Evolutionary conservation across 2,888 invertebrate genomes (phyloP).

Genomic region (Cartodere bifasciata): DNA sequence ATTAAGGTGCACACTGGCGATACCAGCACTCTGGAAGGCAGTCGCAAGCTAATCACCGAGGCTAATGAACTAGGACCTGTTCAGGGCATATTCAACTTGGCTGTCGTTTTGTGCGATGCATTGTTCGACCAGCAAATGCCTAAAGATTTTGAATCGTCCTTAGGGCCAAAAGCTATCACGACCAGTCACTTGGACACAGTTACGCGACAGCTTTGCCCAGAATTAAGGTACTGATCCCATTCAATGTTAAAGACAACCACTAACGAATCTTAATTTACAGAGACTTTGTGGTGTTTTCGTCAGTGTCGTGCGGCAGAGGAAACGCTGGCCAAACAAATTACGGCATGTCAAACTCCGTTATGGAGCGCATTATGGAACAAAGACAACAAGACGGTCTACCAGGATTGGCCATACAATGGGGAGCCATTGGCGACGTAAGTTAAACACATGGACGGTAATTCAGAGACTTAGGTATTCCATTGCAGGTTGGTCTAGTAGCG

Average conservation of each 20-base stretch:
- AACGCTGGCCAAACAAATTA: conserved; percentile 85
- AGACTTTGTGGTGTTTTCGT: conserved; percentile 84
- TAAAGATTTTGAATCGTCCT: conserved; percentile 53
- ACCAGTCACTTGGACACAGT: conserved; percentile 61
- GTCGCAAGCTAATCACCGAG: conserved; percentile 49
- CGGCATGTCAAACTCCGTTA: conserved; percentile 75
- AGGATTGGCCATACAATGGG: conserved; percentile 80
- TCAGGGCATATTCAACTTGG: conserved; percentile 79
- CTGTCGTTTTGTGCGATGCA: conserved; percentile 62
- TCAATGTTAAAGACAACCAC: neutral
- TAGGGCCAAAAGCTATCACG: conserved; percentile 66
- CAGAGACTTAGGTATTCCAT: neutral
- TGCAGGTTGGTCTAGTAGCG: conserved; percentile 48
- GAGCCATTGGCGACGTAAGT: conserved; percentile 76
- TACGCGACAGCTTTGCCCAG: conserved; percentile 44
- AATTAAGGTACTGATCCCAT: conserved; percentile 28
- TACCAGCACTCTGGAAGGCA: conserved; percentile 54
- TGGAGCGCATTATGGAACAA: conserved; percentile 74
- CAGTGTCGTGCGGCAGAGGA: conserved; percentile 84
- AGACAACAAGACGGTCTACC: conserved; percentile 56
- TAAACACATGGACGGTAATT: neutral
- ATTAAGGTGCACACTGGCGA: conserved; percentile 57
- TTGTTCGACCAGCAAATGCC: conserved; percentile 62
- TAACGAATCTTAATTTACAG: conserved; percentile 23
- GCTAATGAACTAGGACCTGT: conserved; percentile 53